Evolutionary conservation across 64 coral and sea anemone species (phyloP).

Genomic region (Montipora capricornis): DNA sequence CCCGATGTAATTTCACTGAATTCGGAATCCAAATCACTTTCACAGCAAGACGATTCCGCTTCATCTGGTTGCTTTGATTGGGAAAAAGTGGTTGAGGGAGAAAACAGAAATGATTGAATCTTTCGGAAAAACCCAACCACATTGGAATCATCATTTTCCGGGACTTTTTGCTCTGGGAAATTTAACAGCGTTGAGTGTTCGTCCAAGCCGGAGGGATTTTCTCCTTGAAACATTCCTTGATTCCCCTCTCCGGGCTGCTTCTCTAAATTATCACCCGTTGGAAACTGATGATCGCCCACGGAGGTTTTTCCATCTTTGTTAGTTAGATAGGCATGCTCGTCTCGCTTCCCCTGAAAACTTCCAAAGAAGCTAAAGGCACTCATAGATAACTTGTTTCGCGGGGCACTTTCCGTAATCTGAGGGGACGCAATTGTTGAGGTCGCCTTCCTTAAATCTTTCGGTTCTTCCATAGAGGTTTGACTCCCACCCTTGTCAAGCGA

Average conservation of each 20-base stretch:
- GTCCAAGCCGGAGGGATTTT: background rate
- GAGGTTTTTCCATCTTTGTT: background rate
- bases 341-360: background rate
- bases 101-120: conserved; percentile 45
- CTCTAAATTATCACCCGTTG: background rate
- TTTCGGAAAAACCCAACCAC: conserved; percentile 28
- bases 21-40: conserved; percentile 55
- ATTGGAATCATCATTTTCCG: conserved; percentile 8
- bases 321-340: background rate
- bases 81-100: background rate
- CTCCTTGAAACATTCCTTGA: background rate
- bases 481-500: background rate
- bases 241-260: background rate
- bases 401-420: background rate
- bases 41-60: conserved; percentile 29
- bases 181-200: background rate
- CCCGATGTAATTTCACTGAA: conserved; percentile 38
- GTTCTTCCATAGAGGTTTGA: background rate
- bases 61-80: background rate
- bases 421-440: background rate
- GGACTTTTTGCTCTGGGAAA: background rate
- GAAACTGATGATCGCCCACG: background rate
- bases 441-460: background rate
- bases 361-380: background rate
- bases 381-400: background rate